Percentiles rank a stretch among this genome's conserved stretches.
Conservation (phyloP, 2,888 invertebrate species). For the Argyresthia albistria region DNA sequence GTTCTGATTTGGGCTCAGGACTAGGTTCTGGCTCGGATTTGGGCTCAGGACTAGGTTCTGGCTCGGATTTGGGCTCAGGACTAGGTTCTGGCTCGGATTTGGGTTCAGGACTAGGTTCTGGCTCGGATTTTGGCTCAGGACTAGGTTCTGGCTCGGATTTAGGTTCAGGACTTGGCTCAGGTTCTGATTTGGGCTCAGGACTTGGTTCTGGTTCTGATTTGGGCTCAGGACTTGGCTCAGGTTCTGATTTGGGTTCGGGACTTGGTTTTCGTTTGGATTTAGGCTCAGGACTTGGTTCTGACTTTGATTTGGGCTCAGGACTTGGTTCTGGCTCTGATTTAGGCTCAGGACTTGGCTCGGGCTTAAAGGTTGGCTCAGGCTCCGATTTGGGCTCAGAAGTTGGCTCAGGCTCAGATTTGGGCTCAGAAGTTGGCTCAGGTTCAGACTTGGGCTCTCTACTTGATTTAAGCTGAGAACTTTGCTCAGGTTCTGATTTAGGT, state of each 20-base stretch:
- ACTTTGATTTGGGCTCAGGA: conserved; percentile 39
- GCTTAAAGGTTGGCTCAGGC: conserved; percentile 43
- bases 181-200: conserved; percentile 31
- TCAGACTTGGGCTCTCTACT: conserved; percentile 37
- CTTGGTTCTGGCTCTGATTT: conserved; percentile 42
- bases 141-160: conserved; percentile 28
- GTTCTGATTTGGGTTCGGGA: conserved; percentile 37
- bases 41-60: conserved; percentile 46
- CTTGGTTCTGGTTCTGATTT: conserved; percentile 44
- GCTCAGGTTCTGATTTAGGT: conserved; percentile 36
- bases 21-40: conserved; percentile 52
- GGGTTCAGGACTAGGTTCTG: conserved; percentile 40
- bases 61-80: conserved; percentile 31
- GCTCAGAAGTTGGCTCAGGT: conserved; percentile 24
- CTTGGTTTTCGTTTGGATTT: conserved; percentile 35
- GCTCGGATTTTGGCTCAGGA: conserved; percentile 55
- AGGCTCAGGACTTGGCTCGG: conserved; percentile 35
- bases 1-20: conserved; percentile 44
- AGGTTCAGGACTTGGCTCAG: conserved; percentile 40
- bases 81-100: conserved; percentile 39
- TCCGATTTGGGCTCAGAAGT: conserved; percentile 38
- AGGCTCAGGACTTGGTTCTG: conserved; percentile 38
- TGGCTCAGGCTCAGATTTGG: conserved; percentile 43
- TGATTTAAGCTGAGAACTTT: conserved; percentile 51
- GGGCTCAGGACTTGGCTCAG: conserved; percentile 39